Evolutionary conservation across 2,888 invertebrate genomes (phyloP), one percentile per base, ranked within the genome.

Genomic region (Chymomyza procnemis): DNA sequence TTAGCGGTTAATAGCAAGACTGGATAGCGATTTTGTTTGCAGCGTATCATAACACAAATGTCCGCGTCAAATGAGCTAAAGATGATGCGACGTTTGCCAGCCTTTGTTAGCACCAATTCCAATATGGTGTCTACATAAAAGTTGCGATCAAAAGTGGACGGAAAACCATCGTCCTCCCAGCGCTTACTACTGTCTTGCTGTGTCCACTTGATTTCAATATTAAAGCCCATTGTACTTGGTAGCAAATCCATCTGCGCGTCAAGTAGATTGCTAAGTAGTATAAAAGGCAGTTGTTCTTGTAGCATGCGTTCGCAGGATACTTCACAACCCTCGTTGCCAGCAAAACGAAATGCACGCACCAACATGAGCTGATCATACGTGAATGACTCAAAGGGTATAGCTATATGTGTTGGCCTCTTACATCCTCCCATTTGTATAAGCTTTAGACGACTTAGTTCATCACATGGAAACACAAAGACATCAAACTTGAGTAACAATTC

Each of bases 161-260:
- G 94, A 89, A 96, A 95, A 85, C 87, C 66, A 85, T 64, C 26
- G 47, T 96, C 91, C 90, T 97, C 97, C 91, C 94, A 95, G 4
- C 95, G 94, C 21, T 97, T 96, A 89, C 95, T 95, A 91, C 93
- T 92, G 62, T 95, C 90, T 86, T 95, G 94, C 95, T 97, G 97
- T 0, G 97, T 97, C 95, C 97, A 99, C 91, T 99, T 99, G 64
- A 99, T 93, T 92, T 99, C 99, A 63, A 99, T 94, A 90, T 98
- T 97, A 88, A 98, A 97, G 1, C 99, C 99, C 50, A 97, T 95
- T 87, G 95, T 94, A 0, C 30, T 48, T 0, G 65, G 58, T 19
- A n/a, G 22, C 0, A 18, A 2, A 0, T 93, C 92, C 84, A 96
- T 95, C n/a, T 98, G 93, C 46, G 92, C 92, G 79, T 95, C 93